These are phyloP conservation scores for Macaria notata DNA, from an alignment of 2,888 invertebrate species.

Conservation along the genomic window DNA sequence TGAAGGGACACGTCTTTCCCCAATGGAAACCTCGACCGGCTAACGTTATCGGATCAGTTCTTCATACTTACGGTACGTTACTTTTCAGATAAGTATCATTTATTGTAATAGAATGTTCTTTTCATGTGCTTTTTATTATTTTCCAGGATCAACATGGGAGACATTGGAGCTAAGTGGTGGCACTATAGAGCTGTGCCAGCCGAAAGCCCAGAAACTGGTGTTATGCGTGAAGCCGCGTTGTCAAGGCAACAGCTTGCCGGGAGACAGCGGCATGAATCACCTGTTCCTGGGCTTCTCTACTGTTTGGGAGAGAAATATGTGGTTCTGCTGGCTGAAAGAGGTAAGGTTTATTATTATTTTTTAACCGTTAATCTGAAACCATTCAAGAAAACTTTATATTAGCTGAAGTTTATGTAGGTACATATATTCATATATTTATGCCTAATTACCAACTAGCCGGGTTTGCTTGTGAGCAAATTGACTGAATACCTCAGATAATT, in stretches of 20 bases:
- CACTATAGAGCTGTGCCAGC: conserved; percentile 66
- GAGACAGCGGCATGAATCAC: conserved; percentile 69
- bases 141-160: conserved; percentile 68
- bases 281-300: conserved; percentile 85
- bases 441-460: no score
- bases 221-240: conserved; percentile 71
- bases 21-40: conserved; percentile 85
- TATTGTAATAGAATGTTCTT: not conserved
- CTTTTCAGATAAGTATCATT: not conserved
- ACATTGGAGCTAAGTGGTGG: conserved; percentile 72
- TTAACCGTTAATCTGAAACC: not conserved
- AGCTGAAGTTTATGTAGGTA: not conserved
- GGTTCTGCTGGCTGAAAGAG: conserved; percentile 85
- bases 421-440: not conserved
- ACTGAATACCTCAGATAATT: no score
- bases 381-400: not conserved
- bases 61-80: conserved; percentile 79
- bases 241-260: conserved; percentile 55
- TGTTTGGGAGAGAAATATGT: conserved; percentile 85
- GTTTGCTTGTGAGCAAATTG: no score
- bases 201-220: conserved; percentile 70
- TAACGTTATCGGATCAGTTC: conserved; percentile 82
- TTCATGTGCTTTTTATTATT: conserved; percentile 4
- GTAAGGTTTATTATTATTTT: conserved; percentile 54
- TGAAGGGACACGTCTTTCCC: conserved; percentile 86